Evolutionary conservation across 2,888 invertebrate species (phyloP), one percentile per base, ranked within the genome.

Genomic region (Boloria euphrosyne): DNA sequence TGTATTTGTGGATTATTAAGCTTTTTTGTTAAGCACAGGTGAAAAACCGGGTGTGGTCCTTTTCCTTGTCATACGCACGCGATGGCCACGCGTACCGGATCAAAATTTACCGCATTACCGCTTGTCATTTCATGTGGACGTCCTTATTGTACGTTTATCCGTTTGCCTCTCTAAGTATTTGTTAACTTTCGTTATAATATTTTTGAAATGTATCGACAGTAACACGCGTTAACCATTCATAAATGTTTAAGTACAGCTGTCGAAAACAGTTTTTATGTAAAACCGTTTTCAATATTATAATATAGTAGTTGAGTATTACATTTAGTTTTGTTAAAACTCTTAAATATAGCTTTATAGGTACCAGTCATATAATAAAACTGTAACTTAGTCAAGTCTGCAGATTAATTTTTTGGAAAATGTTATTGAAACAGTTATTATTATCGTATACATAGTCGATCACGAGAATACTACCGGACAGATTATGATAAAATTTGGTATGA

Each of bases 51-150:
- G 49, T 49, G 22, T 43, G n/a, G 44, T 60, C 38, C 16, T 31
- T 5, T 50, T 38, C 16, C 3, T 13, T 53, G 18, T 53, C 44
- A 74, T 87, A 84, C 84, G 74, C 87, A 84, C 84, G 78, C 80
- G 86, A 68, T 78, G 14, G 80, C 69, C 89, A 89, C 88, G 85
- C 82, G 89, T 38, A 81, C 3, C 62, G 71, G 59, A 82, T 86
- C 82, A 82, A 65, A 66, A 53, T 66, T 58, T 60, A 54, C 60
- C 60, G 49, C 38, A 22, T 68, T 65, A 55, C 62, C 51, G 61
- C 31, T 52, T 62, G 55, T 31, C 66, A 57, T 43, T 38, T 51
- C 66, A 66, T 18, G 66, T 55, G 51, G 44, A 66, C 62, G 62
- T 66, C 62, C 62, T 46, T 22, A 52, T 66, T 62, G 38, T 54